phyloP scores from a whole-genome alignment of 2,113 vertebrate genomes.

The Ageneiosus marmoratus region DNA sequence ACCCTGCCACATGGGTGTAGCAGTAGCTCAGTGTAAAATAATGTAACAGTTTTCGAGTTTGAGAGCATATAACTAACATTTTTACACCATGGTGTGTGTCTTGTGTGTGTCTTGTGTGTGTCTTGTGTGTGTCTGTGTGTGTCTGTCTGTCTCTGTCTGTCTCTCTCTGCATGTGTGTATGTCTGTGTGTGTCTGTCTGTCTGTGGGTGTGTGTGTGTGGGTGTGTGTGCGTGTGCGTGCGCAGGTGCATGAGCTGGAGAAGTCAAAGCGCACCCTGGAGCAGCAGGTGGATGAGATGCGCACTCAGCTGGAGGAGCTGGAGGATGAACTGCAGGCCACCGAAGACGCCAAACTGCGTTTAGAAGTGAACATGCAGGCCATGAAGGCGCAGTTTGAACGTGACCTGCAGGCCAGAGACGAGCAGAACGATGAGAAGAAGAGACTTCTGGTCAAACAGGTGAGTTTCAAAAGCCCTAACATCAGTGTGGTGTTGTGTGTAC shows the following conservation, averaged over 20 bases:
- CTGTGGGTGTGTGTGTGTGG: no score
- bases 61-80: background rate
- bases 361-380: slow-evolving; percentile 99
- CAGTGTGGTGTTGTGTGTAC: background rate
- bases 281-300: slow-evolving; percentile 97
- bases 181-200: no score
- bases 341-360: slow-evolving; percentile 94
- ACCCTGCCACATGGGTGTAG: background rate
- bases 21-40: background rate
- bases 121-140: no score
- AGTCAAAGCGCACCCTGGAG: slow-evolving; percentile 93
- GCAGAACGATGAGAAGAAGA: slow-evolving; percentile 95
- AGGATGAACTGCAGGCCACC: slow-evolving; percentile 95
- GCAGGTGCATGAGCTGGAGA: slow-evolving; percentile 93
- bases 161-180: no score
- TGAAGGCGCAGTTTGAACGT: slow-evolving; percentile 96
- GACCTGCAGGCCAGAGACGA: slow-evolving; percentile 90
- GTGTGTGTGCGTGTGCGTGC: background rate
- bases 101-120: no score
- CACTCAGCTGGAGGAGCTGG: slow-evolving; percentile 94
- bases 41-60: background rate
- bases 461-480: background rate
- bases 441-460: slow-evolving; percentile 92
- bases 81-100: background rate
- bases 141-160: no score